Conservation (phyloP, 2,113 vertebrate genomes). For the Pseudolaguvia tuberculata region DNA sequence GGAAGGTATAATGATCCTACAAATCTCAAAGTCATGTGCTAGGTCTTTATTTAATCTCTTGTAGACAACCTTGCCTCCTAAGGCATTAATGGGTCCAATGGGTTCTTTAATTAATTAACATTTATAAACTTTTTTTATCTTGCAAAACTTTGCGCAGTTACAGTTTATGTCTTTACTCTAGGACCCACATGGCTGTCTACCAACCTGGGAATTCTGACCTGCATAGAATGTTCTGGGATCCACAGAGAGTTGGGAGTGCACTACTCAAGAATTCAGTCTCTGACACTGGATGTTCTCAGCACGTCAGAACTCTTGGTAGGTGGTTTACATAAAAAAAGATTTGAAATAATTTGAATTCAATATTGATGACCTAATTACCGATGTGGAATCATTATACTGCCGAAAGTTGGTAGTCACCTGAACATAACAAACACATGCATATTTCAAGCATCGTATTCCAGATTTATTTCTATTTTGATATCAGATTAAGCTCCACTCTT, state of each 20-base stretch:
- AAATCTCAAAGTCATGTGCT: no score
- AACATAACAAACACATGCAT: no score
- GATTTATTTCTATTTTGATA: no score
- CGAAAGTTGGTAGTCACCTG: no score
- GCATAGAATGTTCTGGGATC: conserved; percentile 75
- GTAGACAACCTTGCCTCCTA: no score
- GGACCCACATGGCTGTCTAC: conserved; percentile 97
- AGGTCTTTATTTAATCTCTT: no score
- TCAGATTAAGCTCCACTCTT: no score
- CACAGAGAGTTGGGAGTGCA: conserved; percentile 87
- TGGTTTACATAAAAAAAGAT: background rate
- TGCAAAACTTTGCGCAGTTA: background rate
- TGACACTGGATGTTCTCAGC: conserved; percentile 93
- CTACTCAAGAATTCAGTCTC: conserved; percentile 96
- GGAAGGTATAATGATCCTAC: no score
- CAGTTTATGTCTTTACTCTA: conserved; percentile 52
- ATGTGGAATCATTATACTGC: background rate
- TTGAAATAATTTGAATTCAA: no score
- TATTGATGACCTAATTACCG: background rate
- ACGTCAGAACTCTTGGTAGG: conserved; percentile 97
- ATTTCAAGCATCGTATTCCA: no score
- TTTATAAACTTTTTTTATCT: background rate
- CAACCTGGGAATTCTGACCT: conserved; percentile 79
- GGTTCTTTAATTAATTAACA: background rate
- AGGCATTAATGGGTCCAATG: background rate